Evolutionary conservation across 2,797 vertebrate genomes (phyloP).

Genomic region (Coracias cyanogaster): DNA sequence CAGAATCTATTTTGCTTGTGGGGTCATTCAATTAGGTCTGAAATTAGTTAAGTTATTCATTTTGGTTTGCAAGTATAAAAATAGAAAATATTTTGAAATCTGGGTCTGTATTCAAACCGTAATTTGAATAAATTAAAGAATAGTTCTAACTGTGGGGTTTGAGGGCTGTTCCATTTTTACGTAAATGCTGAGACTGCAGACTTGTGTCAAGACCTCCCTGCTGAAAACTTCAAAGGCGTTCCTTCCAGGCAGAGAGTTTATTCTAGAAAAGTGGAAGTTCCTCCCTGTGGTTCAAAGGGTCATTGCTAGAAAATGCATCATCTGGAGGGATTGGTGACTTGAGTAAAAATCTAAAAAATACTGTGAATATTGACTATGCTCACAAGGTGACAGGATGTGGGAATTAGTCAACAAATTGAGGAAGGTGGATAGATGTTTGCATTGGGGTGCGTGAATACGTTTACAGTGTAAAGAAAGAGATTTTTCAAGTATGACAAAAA

Average conservation of each 20-base stretch:
- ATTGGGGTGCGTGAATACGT: background rate
- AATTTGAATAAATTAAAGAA: background rate
- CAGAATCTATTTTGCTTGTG: background rate
- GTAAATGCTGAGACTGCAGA: constrained; percentile 1
- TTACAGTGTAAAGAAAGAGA: background rate
- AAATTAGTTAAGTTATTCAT: constrained; percentile 25
- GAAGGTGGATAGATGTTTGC: rapidly evolving
- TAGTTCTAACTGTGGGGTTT: background rate
- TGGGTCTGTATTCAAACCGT: background rate
- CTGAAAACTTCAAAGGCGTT: constrained; percentile 36
- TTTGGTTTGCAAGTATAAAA: constrained; percentile 15
- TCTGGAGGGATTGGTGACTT: background rate
- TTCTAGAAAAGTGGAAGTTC: constrained; percentile 7
- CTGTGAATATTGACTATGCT: background rate
- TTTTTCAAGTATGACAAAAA: background rate
- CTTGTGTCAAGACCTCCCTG: constrained; percentile 21
- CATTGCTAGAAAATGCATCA: background rate
- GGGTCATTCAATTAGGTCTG: background rate
- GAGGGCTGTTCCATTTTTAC: background rate
- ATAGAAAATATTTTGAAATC: constrained; percentile 18
- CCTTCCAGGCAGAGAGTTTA: background rate
- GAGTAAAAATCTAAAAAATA: background rate
- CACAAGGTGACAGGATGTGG: background rate
- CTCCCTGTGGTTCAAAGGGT: background rate
- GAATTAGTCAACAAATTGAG: background rate